Percentiles rank a stretch among this genome's conserved stretches.
These are phyloP conservation scores for Mixornis gularis DNA, from an alignment of 2,113 vertebrate genomes.

Conservation along the genomic window DNA sequence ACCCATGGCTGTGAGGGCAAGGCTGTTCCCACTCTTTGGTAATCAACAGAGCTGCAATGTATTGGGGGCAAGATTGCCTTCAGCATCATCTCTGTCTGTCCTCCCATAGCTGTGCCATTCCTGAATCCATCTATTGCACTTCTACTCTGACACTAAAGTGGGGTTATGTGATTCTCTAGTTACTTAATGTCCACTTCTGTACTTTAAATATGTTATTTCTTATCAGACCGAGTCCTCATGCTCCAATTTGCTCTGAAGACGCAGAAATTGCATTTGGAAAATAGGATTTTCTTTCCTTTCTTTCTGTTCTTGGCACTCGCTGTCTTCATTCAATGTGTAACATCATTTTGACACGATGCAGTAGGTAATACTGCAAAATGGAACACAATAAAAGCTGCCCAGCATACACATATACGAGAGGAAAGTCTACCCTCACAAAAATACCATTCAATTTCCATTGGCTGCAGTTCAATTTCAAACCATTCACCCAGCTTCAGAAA, in stretches of 20 bases:
- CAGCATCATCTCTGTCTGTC: background rate
- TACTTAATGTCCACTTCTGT: background rate
- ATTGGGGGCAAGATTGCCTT: background rate
- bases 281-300: background rate
- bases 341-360: background rate
- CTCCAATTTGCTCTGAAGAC: slow-evolving; percentile 6
- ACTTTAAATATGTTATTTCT: slow-evolving; percentile 2
- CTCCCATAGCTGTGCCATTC: background rate
- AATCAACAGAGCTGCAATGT: background rate
- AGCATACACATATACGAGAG: background rate
- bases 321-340: background rate
- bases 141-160: background rate
- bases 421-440: background rate
- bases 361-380: background rate
- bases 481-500: background rate
- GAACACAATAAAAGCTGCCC: background rate
- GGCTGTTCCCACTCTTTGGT: background rate
- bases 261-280: slow-evolving; percentile 28
- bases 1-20: background rate
- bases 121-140: background rate
- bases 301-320: background rate
- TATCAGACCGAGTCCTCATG: background rate
- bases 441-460: background rate
- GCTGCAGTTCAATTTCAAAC: background rate
- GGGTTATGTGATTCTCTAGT: background rate